Conservation (phyloP, 92 coral and sea anemone species). For the Actinernus sp. region DNA sequence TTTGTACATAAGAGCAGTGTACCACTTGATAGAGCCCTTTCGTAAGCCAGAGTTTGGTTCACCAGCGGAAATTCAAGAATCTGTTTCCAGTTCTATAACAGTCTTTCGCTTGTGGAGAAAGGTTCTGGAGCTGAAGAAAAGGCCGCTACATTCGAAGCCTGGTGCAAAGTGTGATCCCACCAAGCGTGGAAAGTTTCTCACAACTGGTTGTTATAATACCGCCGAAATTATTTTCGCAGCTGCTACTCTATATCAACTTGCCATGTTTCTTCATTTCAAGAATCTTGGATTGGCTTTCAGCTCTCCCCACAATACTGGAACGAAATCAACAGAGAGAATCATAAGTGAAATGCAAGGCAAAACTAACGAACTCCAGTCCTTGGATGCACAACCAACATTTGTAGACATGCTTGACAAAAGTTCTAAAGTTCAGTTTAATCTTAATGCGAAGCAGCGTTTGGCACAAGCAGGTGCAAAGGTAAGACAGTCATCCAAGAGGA, state of each 20-base stretch:
- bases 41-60: constrained; percentile 37
- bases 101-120: constrained; percentile 44
- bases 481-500: constrained; percentile 39
- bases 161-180: constrained; percentile 25
- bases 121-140: constrained; percentile 28
- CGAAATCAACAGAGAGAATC: constrained; percentile 42
- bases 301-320: constrained; percentile 51
- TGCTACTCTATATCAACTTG: constrained; percentile 62
- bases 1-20: constrained; percentile 28
- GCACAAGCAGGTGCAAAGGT: constrained; percentile 45
- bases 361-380: constrained; percentile 52
- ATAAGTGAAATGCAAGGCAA: constrained; percentile 61
- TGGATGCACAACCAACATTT: constrained; percentile 60
- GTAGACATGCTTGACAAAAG: constrained; percentile 57
- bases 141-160: constrained; percentile 29
- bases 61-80: constrained; percentile 6
- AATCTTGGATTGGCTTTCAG: constrained; percentile 33
- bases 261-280: constrained; percentile 56
- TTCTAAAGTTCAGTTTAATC: constrained; percentile 53
- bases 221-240: constrained; percentile 57
- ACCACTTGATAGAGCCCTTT: constrained; percentile 26
- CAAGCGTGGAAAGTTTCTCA: constrained; percentile 38
- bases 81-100: constrained; percentile 42
- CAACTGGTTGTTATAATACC: constrained; percentile 35
- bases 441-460: constrained; percentile 37